Percentiles rank a stretch among this genome's conserved stretches.
These are phyloP conservation scores for Dioctria linearis DNA, from an alignment of 2,888 invertebrate species.

Conservation along the genomic window DNA sequence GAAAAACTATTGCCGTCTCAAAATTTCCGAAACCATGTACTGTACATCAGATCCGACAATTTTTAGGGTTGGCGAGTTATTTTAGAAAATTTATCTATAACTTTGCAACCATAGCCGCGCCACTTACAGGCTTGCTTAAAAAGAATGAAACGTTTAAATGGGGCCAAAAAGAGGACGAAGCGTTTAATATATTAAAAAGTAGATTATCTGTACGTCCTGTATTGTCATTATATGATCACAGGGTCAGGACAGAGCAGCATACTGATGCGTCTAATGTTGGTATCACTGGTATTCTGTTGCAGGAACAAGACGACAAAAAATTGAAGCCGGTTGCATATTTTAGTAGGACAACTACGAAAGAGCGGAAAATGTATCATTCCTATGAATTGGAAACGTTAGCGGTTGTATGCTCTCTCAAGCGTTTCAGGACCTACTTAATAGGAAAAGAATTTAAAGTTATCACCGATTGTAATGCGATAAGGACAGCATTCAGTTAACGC, in stretches of 20 bases:
- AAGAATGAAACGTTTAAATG: slow-evolving; percentile 47
- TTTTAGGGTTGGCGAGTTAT: slow-evolving; percentile 62
- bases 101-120: slow-evolving; percentile 59
- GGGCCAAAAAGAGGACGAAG: neutral
- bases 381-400: slow-evolving; percentile 65
- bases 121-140: slow-evolving; percentile 56
- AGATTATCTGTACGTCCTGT: slow-evolving; percentile 57
- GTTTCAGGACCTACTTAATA: too few relatives aligned
- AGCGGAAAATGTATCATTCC: slow-evolving; percentile 63
- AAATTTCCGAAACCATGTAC: slow-evolving; percentile 59
- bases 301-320: slow-evolving; percentile 56
- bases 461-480: slow-evolving; percentile 62
- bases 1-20: slow-evolving; percentile 60
- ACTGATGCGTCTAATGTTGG: slow-evolving; percentile 61
- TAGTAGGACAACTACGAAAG: slow-evolving; percentile 60
- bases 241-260: slow-evolving; percentile 59
- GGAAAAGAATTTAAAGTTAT: too few relatives aligned
- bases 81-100: slow-evolving; percentile 62
- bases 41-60: slow-evolving; percentile 61
- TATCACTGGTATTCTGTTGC: slow-evolving; percentile 60
- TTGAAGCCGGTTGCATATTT: slow-evolving; percentile 61
- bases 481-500: slow-evolving; percentile 55
- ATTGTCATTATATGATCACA: slow-evolving; percentile 57
- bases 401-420: too few relatives aligned
- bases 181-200: slow-evolving; percentile 33